phyloP scores from a whole-genome alignment of 2,888 invertebrate species.

The Busseola fusca region DNA sequence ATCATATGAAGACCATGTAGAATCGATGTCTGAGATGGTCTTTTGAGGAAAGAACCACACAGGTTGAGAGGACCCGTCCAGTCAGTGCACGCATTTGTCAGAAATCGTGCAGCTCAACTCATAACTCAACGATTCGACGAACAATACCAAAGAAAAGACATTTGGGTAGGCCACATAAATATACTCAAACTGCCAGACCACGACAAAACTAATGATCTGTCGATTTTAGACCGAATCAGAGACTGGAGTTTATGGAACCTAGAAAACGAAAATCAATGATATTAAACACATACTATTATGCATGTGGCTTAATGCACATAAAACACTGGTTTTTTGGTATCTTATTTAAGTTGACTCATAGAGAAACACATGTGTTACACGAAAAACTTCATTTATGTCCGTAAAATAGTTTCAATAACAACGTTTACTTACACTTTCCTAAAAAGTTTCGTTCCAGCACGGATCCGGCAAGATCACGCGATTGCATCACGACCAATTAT shows the following conservation, averaged over 20 bases:
- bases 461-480: constrained; percentile 79
- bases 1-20: too few species aligned
- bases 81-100: too few species aligned
- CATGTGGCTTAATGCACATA: background rate
- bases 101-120: too few species aligned
- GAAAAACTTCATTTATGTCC: background rate
- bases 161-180: too few species aligned
- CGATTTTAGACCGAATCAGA: background rate
- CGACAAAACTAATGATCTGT: background rate
- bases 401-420: constrained; percentile 16
- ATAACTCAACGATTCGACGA: too few species aligned
- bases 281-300: background rate
- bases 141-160: too few species aligned
- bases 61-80: too few species aligned
- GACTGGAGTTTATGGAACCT: background rate
- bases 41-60: too few species aligned
- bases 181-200: too few species aligned
- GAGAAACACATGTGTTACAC: background rate
- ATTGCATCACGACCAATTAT: constrained; percentile 88
- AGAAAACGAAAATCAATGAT: background rate
- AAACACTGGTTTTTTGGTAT: background rate
- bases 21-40: too few species aligned
- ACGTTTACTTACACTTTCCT: constrained; percentile 49
- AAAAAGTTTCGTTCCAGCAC: constrained; percentile 61
- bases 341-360: background rate